Percentiles rank a stretch among this genome's conserved stretches.
These are phyloP conservation scores for Lepidurus couesii DNA, from an alignment of 1,140 invertebrate species.

Conservation along the genomic window DNA sequence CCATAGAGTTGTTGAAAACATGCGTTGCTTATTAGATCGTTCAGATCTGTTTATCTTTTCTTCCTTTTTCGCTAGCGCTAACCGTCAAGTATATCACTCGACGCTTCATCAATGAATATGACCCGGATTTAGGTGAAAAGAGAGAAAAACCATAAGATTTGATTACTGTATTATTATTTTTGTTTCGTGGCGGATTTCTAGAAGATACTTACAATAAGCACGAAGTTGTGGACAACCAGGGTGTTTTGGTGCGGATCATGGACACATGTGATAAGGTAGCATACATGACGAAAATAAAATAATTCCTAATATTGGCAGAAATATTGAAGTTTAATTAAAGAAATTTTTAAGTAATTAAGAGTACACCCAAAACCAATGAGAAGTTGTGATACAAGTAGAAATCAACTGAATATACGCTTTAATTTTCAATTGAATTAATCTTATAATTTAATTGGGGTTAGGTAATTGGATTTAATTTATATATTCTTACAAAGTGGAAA, in stretches of 20 bases:
- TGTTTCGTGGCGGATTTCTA: conserved; percentile 34
- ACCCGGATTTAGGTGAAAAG: conserved; percentile 46
- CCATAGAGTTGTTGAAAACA: conserved; percentile 22
- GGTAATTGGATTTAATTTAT: no score
- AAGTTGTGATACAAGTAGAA: not conserved
- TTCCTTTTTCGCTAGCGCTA: conserved; percentile 42
- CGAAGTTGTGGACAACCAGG: conserved; percentile 44
- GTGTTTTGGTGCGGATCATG: conserved; percentile 47
- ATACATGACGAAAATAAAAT: not conserved
- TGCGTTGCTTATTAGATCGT: not conserved
- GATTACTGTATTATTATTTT: conserved; percentile 1
- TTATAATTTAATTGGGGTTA: no score
- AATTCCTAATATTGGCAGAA: not conserved
- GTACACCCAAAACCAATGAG: not conserved
- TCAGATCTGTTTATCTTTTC: conserved; percentile 36
- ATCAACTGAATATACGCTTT: no score
- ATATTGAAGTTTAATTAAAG: not conserved
- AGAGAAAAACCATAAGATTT: not conserved
- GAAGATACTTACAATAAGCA: conserved; percentile 48
- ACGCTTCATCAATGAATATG: conserved; percentile 50
- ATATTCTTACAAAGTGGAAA: no score
- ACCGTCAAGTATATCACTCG: conserved; percentile 50
- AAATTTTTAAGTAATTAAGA: no score
- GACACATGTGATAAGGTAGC: conserved; percentile 48
- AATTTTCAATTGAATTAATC: no score